Conservation (phyloP, 2,888 invertebrate genomes). For the Galerucella calmariensis region DNA sequence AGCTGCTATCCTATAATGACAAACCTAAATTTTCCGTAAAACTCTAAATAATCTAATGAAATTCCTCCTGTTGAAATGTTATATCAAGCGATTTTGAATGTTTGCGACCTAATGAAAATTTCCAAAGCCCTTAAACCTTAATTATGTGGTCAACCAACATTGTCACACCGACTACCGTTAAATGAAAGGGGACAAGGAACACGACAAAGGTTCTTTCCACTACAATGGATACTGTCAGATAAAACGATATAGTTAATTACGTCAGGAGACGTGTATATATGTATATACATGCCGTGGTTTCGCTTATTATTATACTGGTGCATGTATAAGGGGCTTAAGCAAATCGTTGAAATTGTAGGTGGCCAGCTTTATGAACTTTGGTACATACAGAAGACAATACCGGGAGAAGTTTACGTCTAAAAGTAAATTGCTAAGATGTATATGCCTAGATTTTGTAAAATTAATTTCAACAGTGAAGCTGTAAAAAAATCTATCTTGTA, state of each 20-base stretch:
- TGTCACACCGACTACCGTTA: conserved; percentile 18
- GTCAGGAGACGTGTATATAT: conserved; percentile 13
- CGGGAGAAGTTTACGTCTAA: neutral
- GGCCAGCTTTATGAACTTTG: neutral
- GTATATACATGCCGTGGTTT: conserved; percentile 9
- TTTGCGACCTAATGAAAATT: conserved; percentile 28
- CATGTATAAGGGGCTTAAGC: conserved; percentile 18
- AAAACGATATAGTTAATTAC: conserved; percentile 35
- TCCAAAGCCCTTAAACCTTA: conserved; percentile 28
- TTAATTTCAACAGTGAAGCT: neutral
- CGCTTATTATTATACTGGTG: conserved; percentile 2
- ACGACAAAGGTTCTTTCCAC: conserved; percentile 29
- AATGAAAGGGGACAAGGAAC: conserved; percentile 23
- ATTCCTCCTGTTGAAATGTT: conserved; percentile 17
- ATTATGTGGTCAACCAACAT: conserved; percentile 28
- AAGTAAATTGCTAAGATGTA: neutral
- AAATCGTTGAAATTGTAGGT: conserved; percentile 1
- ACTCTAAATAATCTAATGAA: conserved; percentile 23
- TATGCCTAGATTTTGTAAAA: neutral
- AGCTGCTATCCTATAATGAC: no score
- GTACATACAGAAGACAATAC: neutral
- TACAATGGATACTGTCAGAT: conserved; percentile 33
- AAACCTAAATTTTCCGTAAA: neutral
- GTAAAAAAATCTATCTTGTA: neutral
- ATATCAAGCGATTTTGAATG: conserved; percentile 24